Evolutionary conservation across 1,140 invertebrate species (phyloP), one percentile per base, ranked within the genome.

Genomic region (Lepidotrigona ventralis): DNA sequence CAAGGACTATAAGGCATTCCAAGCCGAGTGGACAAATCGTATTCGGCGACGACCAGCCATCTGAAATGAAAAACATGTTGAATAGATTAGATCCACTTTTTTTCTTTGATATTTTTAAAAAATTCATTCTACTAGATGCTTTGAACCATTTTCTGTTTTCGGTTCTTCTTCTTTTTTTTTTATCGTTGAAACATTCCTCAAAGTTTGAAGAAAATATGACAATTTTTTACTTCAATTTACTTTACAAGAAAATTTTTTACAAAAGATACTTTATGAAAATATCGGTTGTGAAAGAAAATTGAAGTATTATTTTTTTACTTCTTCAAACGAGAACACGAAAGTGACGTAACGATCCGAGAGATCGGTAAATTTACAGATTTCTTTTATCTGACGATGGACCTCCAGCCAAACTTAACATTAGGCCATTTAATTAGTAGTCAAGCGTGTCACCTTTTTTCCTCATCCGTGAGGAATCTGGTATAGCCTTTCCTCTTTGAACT

Each of bases 1-100:
- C 98, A 95, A 99, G 96, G 95, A 95, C 96, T 92, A 97, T 97
- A 94, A 99, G 96, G 95, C 98, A 99, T 95, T 98, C 98, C 95
- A 99, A 96, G 86, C 98, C 98, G 91, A 96, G 97, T 75, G 97
- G 98, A 95, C 97, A 98, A 92, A 96, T 98, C 95, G 94, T 95
- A 93, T 95, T 96, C 88, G 95, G 96, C 94, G 95, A 95, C 82
- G 96, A 97, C 97, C 97, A 98, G 85, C 96, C 97, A 96, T 95
- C 97, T 97, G 91, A 19, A 90, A 87, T 15, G 1, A 46, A 72
- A 23, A 26, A 51, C 15, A 15, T n/a, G 53, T 60, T 23, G 19
- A 78, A 56, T 5, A 29, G n/a, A n/a, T 9, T 9, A 15, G 1
- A 11, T 78, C 23, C 33, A 11, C 8, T 46, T 14, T 39, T 21